These are phyloP conservation scores for Callosobruchus maculatus DNA, from an alignment of 2,888 invertebrate species.

Conservation along the genomic window DNA sequence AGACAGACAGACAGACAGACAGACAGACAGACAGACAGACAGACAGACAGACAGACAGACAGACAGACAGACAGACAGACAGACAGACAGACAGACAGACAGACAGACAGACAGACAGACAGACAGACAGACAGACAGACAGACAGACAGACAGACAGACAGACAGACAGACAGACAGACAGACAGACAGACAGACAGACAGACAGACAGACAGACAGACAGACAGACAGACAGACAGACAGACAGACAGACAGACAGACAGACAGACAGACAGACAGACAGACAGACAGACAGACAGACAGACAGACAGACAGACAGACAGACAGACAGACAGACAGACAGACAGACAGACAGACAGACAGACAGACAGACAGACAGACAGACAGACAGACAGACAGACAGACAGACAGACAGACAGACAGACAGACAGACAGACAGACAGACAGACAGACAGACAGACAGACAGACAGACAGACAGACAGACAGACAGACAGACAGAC, in stretches of 20 bases:
- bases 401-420: conserved; percentile 10
- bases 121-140: conserved; percentile 9
- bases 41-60: conserved; percentile 6
- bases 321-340: conserved; percentile 13
- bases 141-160: conserved; percentile 11
- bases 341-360: conserved; percentile 13
- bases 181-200: conserved; percentile 10
- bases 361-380: conserved; percentile 13
- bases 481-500: conserved; percentile 12
- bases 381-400: conserved; percentile 11
- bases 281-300: conserved; percentile 13
- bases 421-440: conserved; percentile 11
- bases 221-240: conserved; percentile 13
- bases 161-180: conserved; percentile 13
- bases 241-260: conserved; percentile 13
- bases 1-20: conserved; percentile 6
- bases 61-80: conserved; percentile 6
- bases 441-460: conserved; percentile 8
- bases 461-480: conserved; percentile 12
- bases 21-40: conserved; percentile 6
- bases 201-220: conserved; percentile 11
- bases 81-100: conserved; percentile 6
- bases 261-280: conserved; percentile 13
- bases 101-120: conserved; percentile 5
- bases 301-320: conserved; percentile 13